phyloP scores from a whole-genome alignment of 2,113 vertebrate species.

The Tonatia bakeri region DNA sequence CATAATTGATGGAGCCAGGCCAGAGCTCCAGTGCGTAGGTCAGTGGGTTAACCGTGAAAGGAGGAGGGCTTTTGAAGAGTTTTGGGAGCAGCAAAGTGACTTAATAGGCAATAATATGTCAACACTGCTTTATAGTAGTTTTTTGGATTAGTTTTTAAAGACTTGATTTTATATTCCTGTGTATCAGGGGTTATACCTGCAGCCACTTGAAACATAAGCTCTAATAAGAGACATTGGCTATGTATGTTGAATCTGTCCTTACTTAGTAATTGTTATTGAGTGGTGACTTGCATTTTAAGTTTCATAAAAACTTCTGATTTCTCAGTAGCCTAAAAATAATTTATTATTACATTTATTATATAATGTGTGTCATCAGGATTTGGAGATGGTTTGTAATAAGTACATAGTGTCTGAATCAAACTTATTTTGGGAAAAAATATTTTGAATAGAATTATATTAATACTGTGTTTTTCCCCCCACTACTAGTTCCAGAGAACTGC shows the following conservation, averaged over 20 bases:
- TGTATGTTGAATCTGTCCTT: background rate
- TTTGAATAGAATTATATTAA: slow-evolving; percentile 58
- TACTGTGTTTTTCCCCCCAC: background rate
- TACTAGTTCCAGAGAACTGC: slow-evolving; percentile 63
- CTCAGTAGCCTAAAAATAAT: background rate
- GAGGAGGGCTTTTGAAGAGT: background rate
- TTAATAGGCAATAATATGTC: background rate
- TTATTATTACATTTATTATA: background rate
- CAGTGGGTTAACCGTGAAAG: background rate
- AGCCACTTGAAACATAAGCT: background rate
- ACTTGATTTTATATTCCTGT: background rate
- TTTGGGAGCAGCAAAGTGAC: background rate
- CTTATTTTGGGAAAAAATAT: slow-evolving; percentile 4
- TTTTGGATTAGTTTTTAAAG: slow-evolving; percentile 1
- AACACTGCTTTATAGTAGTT: background rate
- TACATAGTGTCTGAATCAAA: background rate
- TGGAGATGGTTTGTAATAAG: background rate
- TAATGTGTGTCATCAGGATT: background rate
- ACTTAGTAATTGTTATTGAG: background rate
- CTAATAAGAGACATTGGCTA: background rate
- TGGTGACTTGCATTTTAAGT: slow-evolving; percentile 18
- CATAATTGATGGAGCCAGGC: background rate
- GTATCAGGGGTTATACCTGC: background rate
- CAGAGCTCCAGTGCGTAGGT: background rate
- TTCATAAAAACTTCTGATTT: background rate